Evolutionary conservation across 2,888 invertebrate species (phyloP).

Genomic region (Nudaria mundana): DNA sequence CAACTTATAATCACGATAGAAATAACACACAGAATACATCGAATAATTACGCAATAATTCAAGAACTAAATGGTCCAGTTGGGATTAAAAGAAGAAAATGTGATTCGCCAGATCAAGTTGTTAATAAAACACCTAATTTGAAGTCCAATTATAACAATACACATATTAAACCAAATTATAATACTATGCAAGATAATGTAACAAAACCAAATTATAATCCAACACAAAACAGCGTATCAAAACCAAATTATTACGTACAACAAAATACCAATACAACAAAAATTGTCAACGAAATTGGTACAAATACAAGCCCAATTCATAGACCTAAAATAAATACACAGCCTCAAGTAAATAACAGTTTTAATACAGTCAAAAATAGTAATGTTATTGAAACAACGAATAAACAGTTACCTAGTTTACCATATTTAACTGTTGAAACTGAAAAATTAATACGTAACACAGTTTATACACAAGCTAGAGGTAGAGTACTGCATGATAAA

Average conservation of each 20-base stretch:
- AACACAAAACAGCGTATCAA: slow-evolving; percentile 7
- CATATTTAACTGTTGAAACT: slow-evolving; percentile 31
- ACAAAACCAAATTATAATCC: slow-evolving; percentile 24
- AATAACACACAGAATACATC: slow-evolving; percentile 11
- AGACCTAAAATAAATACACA: slow-evolving; percentile 27
- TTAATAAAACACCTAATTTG: slow-evolving; percentile 32
- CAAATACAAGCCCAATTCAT: slow-evolving; percentile 43
- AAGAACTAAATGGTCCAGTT: slow-evolving; percentile 19
- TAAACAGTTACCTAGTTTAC: slow-evolving; percentile 16
- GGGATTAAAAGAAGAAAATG: slow-evolving; percentile 60
- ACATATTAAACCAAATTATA: slow-evolving; percentile 10
- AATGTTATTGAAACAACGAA: slow-evolving; percentile 9
- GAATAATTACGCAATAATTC: slow-evolving; percentile 15
- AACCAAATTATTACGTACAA: slow-evolving; percentile 2
- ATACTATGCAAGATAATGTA: slow-evolving; percentile 9
- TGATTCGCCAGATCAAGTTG: slow-evolving; percentile 62
- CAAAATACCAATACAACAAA: slow-evolving; percentile 31
- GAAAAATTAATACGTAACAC: slow-evolving; percentile 68
- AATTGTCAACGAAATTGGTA: slow-evolving; percentile 35
- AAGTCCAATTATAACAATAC: slow-evolving; percentile 28
- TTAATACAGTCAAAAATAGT: slow-evolving; percentile 13
- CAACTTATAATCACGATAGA: slow-evolving; percentile 18
- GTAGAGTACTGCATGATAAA: slow-evolving; percentile 56
- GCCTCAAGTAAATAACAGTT: slow-evolving; percentile 20
- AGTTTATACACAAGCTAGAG: slow-evolving; percentile 67